Conservation (phyloP, 2,888 invertebrate species). For the Vandiemenella viatica region DNA sequence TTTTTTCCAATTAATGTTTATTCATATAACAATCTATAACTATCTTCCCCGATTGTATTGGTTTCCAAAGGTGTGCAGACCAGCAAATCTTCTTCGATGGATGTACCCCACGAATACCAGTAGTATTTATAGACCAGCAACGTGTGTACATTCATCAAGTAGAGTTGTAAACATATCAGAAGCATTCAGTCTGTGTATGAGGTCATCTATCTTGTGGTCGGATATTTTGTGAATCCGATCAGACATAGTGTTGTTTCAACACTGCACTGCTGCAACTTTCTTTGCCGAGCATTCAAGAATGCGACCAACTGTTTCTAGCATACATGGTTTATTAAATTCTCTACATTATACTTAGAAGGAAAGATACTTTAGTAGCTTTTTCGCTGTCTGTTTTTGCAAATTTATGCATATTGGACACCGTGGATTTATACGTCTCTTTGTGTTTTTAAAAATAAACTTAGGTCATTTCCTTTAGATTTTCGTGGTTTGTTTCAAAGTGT, state of each 20-base stretch:
- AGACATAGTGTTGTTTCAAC: not conserved
- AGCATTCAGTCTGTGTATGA: not conserved
- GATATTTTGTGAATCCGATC: too few species aligned
- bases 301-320: too few species aligned
- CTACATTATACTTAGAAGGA: not conserved
- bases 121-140: not conserved
- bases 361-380: not conserved
- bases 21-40: not conserved
- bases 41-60: too few species aligned
- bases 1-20: not conserved
- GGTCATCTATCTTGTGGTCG: not conserved
- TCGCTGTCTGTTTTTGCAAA: too few species aligned
- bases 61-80: too few species aligned
- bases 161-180: not conserved
- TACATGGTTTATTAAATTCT: not conserved
- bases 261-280: not conserved
- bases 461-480: too few species aligned
- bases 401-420: too few species aligned
- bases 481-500: too few species aligned
- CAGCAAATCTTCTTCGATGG: too few species aligned
- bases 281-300: not conserved
- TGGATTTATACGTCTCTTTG: too few species aligned
- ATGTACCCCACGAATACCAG: not conserved
- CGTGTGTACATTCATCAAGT: not conserved
- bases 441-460: too few species aligned